phyloP scores from a whole-genome alignment of 2,888 invertebrate species.

The Criorhina ranunculi region DNA sequence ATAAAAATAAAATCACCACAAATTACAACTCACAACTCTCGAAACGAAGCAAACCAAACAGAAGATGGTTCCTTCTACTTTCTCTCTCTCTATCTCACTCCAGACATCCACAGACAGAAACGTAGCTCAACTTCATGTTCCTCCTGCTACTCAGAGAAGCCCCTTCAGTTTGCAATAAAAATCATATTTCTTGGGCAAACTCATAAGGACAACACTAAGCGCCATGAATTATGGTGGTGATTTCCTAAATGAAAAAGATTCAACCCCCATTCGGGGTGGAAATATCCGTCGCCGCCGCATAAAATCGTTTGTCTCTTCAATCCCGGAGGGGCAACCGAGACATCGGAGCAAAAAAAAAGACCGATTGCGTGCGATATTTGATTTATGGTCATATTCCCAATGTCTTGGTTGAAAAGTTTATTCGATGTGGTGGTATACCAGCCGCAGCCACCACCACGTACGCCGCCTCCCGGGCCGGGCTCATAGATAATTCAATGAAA shows the following conservation, averaged over 20 bases:
- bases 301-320: slow-evolving; percentile 42
- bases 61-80: slow-evolving; percentile 11
- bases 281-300: slow-evolving; percentile 23
- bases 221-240: slow-evolving; percentile 70
- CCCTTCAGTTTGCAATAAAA: slow-evolving; percentile 74
- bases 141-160: slow-evolving; percentile 51
- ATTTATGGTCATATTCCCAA: slow-evolving; percentile 61
- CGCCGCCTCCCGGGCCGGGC: not conserved
- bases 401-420: slow-evolving; percentile 49
- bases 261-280: slow-evolving; percentile 16
- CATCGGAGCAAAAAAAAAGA: slow-evolving; percentile 1
- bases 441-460: not conserved
- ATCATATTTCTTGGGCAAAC: slow-evolving; percentile 71
- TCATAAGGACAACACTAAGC: slow-evolving; percentile 72
- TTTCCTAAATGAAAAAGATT: slow-evolving; percentile 65
- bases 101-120: not conserved
- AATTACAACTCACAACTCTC: slow-evolving; percentile 73
- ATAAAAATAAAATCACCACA: slow-evolving; percentile 74
- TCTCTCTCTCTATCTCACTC: not conserved
- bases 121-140: not conserved
- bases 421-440: slow-evolving; percentile 14
- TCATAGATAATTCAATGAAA: slow-evolving; percentile 62
- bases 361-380: slow-evolving; percentile 68
- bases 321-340: not conserved
- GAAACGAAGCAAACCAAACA: slow-evolving; percentile 28